phyloP scores from a whole-genome alignment of 2,888 invertebrate genomes.

The Yponomeuta cagnagella region DNA sequence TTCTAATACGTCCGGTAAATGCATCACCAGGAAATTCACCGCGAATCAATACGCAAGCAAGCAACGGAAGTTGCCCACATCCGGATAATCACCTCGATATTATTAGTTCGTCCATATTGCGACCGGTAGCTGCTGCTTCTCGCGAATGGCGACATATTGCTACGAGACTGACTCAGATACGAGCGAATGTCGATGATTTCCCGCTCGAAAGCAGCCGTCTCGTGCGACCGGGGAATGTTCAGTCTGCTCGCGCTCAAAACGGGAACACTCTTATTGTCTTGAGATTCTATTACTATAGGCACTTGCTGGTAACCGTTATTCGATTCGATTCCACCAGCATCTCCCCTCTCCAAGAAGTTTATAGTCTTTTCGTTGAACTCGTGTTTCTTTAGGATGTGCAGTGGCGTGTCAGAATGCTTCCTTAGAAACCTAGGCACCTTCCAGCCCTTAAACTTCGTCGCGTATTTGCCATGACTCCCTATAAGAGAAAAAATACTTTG shows the following conservation, averaged over 20 bases:
- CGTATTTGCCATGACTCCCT: constrained; percentile 77
- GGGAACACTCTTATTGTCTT: constrained; percentile 49
- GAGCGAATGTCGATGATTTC: constrained; percentile 83
- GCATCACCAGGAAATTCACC: no score
- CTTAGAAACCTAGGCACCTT: constrained; percentile 81
- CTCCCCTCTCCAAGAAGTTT: constrained; percentile 52
- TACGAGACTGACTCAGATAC: constrained; percentile 83
- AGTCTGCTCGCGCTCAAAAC: constrained; percentile 49
- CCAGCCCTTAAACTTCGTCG: constrained; percentile 79
- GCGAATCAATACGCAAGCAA: background rate
- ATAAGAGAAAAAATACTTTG: constrained; percentile 29
- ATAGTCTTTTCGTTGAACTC: constrained; percentile 55
- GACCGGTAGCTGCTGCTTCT: constrained; percentile 83
- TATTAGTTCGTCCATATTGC: constrained; percentile 78
- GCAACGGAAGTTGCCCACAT: background rate
- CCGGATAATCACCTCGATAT: constrained; percentile 52
- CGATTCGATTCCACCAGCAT: constrained; percentile 39
- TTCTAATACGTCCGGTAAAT: no score
- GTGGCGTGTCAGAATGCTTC: constrained; percentile 74
- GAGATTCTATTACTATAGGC: constrained; percentile 78
- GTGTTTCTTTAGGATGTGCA: constrained; percentile 63
- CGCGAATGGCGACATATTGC: constrained; percentile 82
- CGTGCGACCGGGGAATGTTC: constrained; percentile 64
- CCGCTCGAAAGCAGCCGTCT: constrained; percentile 71
- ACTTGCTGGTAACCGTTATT: constrained; percentile 79